phyloP scores from a whole-genome alignment of 1,140 invertebrate genomes.

The Halyomorpha halys region DNA sequence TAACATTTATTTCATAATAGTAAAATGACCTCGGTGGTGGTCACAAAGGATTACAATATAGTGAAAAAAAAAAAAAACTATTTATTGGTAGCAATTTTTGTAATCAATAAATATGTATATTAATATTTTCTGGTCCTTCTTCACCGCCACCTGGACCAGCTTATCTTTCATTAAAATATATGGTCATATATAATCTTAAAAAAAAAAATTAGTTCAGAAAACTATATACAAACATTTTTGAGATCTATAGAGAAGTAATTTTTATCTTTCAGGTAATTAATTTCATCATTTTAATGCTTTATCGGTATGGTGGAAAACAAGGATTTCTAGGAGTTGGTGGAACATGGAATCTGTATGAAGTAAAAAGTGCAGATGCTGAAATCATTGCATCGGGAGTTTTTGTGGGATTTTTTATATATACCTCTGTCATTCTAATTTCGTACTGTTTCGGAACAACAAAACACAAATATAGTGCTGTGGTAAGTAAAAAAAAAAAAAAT shows the following conservation, averaged over 20 bases:
- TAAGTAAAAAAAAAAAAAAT: conserved; percentile 34
- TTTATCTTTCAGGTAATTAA: conserved; percentile 56
- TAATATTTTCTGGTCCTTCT: no score
- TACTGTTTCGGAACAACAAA: conserved; percentile 58
- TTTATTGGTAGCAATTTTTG: no score
- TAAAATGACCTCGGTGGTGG: no score
- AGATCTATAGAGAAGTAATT: not conserved
- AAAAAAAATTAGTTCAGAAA: not conserved
- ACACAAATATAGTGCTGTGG: conserved; percentile 52
- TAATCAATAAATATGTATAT: no score
- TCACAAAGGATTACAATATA: no score
- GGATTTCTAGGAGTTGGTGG: conserved; percentile 73
- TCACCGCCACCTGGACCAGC: no score
- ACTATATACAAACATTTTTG: not conserved
- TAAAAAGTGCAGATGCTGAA: conserved; percentile 72
- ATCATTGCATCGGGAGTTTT: conserved; percentile 75
- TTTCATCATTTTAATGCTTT: conserved; percentile 65
- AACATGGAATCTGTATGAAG: conserved; percentile 79
- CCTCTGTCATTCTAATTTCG: conserved; percentile 31
- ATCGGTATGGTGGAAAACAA: conserved; percentile 67
- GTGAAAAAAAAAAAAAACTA: no score
- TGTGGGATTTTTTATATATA: conserved; percentile 64
- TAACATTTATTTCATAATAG: no score
- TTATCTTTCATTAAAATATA: no score
- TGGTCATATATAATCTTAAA: not conserved